phyloP scores from a whole-genome alignment of 2,888 invertebrate species.

The Leptinotarsa rubiginosa region DNA sequence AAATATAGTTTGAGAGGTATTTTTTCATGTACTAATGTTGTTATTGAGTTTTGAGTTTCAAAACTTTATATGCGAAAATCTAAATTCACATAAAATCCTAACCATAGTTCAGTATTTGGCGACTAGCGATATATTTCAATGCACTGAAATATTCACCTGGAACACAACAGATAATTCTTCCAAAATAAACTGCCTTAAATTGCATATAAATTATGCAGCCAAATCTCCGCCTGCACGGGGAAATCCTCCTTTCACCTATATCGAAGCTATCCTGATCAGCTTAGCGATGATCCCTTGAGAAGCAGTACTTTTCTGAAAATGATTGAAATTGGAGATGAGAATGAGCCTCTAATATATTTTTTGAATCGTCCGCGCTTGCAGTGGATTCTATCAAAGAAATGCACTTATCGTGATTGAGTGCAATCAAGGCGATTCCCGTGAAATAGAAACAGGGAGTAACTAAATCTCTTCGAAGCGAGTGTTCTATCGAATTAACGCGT shows the following conservation, averaged over 20 bases:
- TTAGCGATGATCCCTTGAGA: constrained; percentile 9
- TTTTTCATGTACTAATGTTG: no score
- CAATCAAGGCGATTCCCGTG: not conserved
- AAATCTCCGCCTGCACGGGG: not conserved
- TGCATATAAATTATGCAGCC: constrained; percentile 7
- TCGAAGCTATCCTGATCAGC: constrained; percentile 10
- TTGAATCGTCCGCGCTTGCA: not conserved
- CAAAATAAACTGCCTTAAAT: not conserved
- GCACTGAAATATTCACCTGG: not conserved
- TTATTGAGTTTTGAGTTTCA: no score
- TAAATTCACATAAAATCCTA: no score
- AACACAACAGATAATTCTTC: not conserved
- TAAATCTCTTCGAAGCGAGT: not conserved
- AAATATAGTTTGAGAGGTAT: no score
- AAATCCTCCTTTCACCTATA: not conserved
- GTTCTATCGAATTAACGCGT: not conserved
- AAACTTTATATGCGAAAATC: no score
- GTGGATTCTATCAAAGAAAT: constrained; percentile 7
- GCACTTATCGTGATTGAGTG: constrained; percentile 15
- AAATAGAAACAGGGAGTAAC: constrained; percentile 4
- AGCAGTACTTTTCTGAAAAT: not conserved
- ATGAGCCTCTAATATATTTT: constrained; percentile 6
- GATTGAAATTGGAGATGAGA: constrained; percentile 6
- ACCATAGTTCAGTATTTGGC: no score
- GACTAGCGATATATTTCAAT: not conserved